A percentile compares a stretch with the other conserved stretches of the same genome.
Evolutionary conservation across 2,888 invertebrate genomes (phyloP).

Genomic region (Ochlodes sylvanus): DNA sequence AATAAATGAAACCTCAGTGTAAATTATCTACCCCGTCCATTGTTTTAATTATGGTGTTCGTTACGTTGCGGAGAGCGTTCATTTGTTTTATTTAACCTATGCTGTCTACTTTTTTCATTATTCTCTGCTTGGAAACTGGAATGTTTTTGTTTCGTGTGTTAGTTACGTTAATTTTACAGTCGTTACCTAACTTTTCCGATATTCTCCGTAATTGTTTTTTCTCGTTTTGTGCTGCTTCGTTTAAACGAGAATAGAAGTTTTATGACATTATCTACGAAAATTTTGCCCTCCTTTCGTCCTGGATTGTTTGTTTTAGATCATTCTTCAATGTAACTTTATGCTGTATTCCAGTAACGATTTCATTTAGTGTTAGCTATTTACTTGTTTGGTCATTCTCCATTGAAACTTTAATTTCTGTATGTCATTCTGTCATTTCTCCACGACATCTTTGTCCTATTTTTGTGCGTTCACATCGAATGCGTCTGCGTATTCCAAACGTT

Average conservation of each 20-base stretch:
- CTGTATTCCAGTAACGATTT: background rate
- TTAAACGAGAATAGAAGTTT: too few species aligned
- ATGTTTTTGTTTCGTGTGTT: background rate
- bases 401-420: background rate
- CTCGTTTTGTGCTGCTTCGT: too few species aligned
- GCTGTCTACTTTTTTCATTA: background rate
- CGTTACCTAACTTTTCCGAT: too few species aligned
- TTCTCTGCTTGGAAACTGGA: background rate
- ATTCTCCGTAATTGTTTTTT: too few species aligned
- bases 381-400: background rate
- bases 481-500: slow-evolving; percentile 66
- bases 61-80: slow-evolving; percentile 36
- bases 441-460: slow-evolving; percentile 52
- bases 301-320: too few species aligned
- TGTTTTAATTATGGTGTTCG: slow-evolving; percentile 43
- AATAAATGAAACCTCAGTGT: slow-evolving; percentile 51
- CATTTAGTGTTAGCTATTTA: background rate
- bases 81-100: background rate
- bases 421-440: slow-evolving; percentile 15
- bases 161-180: too few species aligned
- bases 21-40: slow-evolving; percentile 42
- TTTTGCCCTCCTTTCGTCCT: too few species aligned
- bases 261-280: too few species aligned
- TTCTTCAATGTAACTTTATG: too few species aligned
- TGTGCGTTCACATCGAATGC: slow-evolving; percentile 55